phyloP scores from a whole-genome alignment of 2,113 vertebrate species.

The Thymallus thymallus region DNA sequence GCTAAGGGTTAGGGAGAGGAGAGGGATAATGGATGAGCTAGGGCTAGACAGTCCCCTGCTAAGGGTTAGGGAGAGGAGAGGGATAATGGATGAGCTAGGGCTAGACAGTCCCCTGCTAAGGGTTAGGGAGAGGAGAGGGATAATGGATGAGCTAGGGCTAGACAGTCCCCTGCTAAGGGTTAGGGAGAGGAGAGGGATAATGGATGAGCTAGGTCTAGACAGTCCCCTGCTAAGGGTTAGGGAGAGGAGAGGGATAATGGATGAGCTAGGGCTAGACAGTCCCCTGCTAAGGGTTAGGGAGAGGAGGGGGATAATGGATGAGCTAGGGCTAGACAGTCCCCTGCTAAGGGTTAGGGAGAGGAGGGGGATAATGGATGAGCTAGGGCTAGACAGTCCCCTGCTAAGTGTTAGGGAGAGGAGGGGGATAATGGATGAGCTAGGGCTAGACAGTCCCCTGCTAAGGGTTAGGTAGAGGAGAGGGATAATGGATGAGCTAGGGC shows the following conservation, averaged over 20 bases:
- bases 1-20: constrained; percentile 16
- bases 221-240: constrained; percentile 19
- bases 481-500: constrained; percentile 17
- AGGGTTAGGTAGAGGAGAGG: constrained; percentile 8
- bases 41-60: constrained; percentile 27
- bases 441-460: constrained; percentile 28
- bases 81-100: constrained; percentile 18
- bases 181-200: constrained; percentile 18
- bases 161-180: constrained; percentile 22
- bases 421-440: constrained; percentile 19
- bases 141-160: constrained; percentile 19
- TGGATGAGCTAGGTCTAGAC: constrained; percentile 22
- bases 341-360: constrained; percentile 18
- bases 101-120: constrained; percentile 28
- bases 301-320: constrained; percentile 26
- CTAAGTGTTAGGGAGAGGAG: constrained; percentile 10
- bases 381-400: constrained; percentile 25
- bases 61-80: constrained; percentile 9
- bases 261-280: constrained; percentile 22
- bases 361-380: constrained; percentile 25
- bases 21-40: constrained; percentile 19
- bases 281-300: constrained; percentile 18
- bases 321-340: constrained; percentile 11
- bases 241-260: constrained; percentile 22
- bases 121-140: constrained; percentile 14